phyloP scores from a whole-genome alignment of 2,797 vertebrate genomes.

The Gymnoscopelus braueri region DNA sequence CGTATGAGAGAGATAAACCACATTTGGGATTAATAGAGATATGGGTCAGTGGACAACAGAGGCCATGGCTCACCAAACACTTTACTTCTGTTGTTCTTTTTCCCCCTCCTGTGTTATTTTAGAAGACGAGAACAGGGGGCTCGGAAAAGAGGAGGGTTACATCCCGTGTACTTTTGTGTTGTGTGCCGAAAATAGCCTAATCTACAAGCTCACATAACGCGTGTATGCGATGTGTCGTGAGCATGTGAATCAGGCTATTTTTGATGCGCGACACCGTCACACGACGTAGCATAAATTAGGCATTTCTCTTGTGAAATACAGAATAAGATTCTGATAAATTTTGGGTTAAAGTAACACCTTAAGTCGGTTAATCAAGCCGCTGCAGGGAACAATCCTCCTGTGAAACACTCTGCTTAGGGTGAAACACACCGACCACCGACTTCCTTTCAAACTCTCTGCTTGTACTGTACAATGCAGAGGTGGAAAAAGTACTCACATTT shows the following conservation, averaged over 20 bases:
- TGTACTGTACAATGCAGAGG: too few relatives aligned
- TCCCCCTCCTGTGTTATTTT: slow-evolving; percentile 17
- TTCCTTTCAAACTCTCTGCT: too few relatives aligned
- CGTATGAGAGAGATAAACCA: slow-evolving; percentile 49
- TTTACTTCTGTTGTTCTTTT: slow-evolving; percentile 34
- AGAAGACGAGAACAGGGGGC: slow-evolving; percentile 8
- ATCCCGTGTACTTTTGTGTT: too few relatives aligned
- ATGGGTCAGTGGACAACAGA: slow-evolving; percentile 54
- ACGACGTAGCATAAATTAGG: too few relatives aligned
- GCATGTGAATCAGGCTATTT: too few relatives aligned
- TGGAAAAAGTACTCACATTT: too few relatives aligned
- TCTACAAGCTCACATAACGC: too few relatives aligned
- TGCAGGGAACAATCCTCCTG: slow-evolving; percentile 55
- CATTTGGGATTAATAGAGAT: slow-evolving; percentile 60
- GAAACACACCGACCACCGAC: slow-evolving; percentile 23
- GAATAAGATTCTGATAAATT: slow-evolving; percentile 40
- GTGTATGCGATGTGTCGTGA: too few relatives aligned
- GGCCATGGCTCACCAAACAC: slow-evolving; percentile 25
- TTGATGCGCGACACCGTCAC: too few relatives aligned
- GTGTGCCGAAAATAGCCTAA: too few relatives aligned
- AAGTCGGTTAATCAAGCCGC: slow-evolving; percentile 49
- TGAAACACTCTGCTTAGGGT: slow-evolving; percentile 49
- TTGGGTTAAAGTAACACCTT: slow-evolving; percentile 37
- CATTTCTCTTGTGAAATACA: slow-evolving; percentile 42
- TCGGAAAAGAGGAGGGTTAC: neutral